Evolutionary conservation across 2,888 invertebrate species (phyloP).

Genomic region (Diarsia brunnea): DNA sequence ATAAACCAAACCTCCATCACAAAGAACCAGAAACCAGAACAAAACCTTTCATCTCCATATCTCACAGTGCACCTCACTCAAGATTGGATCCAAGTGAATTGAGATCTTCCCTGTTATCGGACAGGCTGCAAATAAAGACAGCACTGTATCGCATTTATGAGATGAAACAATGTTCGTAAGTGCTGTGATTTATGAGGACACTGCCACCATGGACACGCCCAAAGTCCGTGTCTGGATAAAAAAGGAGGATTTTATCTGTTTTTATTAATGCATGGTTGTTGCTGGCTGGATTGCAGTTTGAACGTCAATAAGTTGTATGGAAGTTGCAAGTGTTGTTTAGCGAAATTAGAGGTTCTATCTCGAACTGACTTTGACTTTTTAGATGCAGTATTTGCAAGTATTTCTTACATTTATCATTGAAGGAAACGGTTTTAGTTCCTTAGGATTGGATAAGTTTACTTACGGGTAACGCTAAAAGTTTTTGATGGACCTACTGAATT

Average conservation of each 20-base stretch:
- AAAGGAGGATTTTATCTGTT: slow-evolving; percentile 52
- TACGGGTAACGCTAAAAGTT: too few species aligned
- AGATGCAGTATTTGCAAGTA: too few species aligned
- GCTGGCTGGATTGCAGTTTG: slow-evolving; percentile 37
- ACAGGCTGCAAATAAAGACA: slow-evolving; percentile 78
- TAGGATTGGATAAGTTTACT: too few species aligned
- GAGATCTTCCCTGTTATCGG: slow-evolving; percentile 68
- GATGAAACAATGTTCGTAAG: slow-evolving; percentile 79
- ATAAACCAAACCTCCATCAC: not conserved
- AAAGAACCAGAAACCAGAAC: slow-evolving; percentile 34
- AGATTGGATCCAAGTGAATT: slow-evolving; percentile 58
- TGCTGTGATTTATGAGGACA: slow-evolving; percentile 84
- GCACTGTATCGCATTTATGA: slow-evolving; percentile 80
- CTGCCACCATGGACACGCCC: slow-evolving; percentile 73
- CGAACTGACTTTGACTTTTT: too few species aligned
- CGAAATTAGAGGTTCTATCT: slow-evolving; percentile 2
- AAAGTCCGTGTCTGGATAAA: slow-evolving; percentile 59
- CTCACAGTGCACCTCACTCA: slow-evolving; percentile 59
- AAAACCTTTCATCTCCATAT: slow-evolving; percentile 58
- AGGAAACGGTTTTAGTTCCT: too few species aligned
- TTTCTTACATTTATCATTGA: too few species aligned
- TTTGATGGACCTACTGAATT: not conserved
- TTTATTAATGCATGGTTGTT: slow-evolving; percentile 57
- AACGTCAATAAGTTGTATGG: slow-evolving; percentile 1
- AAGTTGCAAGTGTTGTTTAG: not conserved